These are phyloP conservation scores for Porites cylindrica DNA, from an alignment of 92 coral and sea anemone species.

Conservation along the genomic window DNA sequence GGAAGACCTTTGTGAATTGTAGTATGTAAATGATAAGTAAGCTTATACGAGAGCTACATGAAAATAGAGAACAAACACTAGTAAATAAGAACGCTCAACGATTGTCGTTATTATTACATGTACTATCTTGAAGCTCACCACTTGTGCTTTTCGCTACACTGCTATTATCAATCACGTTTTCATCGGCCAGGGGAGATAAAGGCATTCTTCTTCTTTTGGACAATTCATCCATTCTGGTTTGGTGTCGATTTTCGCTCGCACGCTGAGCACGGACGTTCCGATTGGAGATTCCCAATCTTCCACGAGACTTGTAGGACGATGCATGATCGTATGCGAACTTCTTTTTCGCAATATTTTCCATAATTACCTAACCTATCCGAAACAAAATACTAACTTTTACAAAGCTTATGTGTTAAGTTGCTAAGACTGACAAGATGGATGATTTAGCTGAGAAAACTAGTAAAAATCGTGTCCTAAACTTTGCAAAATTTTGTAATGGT, in stretches of 20 bases:
- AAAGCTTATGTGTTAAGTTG: neutral
- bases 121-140: constrained; percentile 3
- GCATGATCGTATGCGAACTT: constrained; percentile 58
- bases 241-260: constrained; percentile 66
- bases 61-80: too few species aligned
- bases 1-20: too few species aligned
- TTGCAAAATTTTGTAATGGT: neutral
- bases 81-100: too few species aligned
- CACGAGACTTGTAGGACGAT: constrained; percentile 75
- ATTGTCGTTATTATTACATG: too few species aligned
- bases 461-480: neutral
- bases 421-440: neutral
- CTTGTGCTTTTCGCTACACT: neutral
- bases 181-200: constrained; percentile 46
- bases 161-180: constrained; percentile 36
- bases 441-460: neutral
- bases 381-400: constrained; percentile 4
- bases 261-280: constrained; percentile 72
- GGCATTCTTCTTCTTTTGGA: constrained; percentile 72
- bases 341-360: constrained; percentile 64
- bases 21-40: too few species aligned
- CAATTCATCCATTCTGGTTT: constrained; percentile 62
- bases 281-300: constrained; percentile 58
- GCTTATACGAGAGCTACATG: too few species aligned
- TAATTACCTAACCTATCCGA: neutral